Percentiles rank a stretch among this genome's conserved stretches.
phyloP scores from a whole-genome alignment of 1,140 invertebrate species.

The Pomphorhynchus laevis region DNA sequence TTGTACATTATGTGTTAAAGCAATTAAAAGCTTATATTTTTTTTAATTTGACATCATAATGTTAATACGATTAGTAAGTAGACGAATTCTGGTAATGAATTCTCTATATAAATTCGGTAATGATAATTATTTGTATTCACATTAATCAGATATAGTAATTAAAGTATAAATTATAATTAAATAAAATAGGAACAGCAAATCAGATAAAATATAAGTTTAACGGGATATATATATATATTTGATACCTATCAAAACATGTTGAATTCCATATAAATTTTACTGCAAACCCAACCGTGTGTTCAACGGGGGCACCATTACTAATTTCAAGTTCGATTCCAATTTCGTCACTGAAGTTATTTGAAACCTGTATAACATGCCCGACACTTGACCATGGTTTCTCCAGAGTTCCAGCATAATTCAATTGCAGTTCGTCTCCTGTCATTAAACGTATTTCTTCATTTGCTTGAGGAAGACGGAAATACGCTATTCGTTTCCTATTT shows the following conservation, averaged over 20 bases:
- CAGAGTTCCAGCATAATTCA: conserved; percentile 61
- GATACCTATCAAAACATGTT: conserved; percentile 68
- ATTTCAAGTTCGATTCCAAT: conserved; percentile 77
- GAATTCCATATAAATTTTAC: conserved; percentile 99
- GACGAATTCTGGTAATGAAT: no score
- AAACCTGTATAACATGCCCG: conserved; percentile 81
- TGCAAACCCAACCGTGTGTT: conserved; percentile 68
- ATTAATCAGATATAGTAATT: no score
- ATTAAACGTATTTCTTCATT: conserved; percentile 63
- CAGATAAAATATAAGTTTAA: neutral
- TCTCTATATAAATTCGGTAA: no score
- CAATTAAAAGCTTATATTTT: no score
- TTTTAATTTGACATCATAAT: no score
- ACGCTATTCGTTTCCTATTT: conserved; percentile 78
- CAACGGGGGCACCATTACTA: conserved; percentile 47
- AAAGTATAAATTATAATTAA: no score
- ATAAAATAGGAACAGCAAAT: no score
- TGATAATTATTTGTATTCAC: no score
- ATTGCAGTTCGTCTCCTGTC: conserved; percentile 78
- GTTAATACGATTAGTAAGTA: no score
- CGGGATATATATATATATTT: neutral
- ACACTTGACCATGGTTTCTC: conserved; percentile 29
- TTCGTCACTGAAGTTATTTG: conserved; percentile 89
- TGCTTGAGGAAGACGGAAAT: conserved; percentile 9
- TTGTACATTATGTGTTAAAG: no score